Evolutionary conservation across 2,113 vertebrate species (phyloP).

Genomic region (Etia nguti): DNA sequence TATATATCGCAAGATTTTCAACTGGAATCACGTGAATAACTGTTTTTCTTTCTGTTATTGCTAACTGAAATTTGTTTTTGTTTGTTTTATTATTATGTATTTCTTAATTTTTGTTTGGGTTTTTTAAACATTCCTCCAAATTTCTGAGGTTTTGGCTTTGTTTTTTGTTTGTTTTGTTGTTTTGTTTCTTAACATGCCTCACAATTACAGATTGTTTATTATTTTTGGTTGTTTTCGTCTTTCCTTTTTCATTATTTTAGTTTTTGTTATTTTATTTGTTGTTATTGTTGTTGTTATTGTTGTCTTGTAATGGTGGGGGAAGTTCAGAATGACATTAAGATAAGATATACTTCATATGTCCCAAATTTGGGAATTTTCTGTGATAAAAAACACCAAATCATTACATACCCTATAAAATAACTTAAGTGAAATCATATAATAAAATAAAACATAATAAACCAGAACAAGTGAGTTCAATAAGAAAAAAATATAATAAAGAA

Average conservation of each 20-base stretch:
- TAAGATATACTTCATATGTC: accelerated
- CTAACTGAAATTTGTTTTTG: background rate
- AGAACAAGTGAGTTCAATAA: background rate
- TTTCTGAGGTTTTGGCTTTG: background rate
- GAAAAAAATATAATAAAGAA: background rate
- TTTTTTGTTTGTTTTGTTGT: background rate
- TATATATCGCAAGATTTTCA: background rate
- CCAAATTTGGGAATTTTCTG: background rate
- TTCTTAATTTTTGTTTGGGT: background rate
- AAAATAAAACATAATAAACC: background rate
- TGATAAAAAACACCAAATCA: background rate
- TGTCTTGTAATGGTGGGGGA: background rate
- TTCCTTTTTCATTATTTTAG: background rate
- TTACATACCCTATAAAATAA: background rate
- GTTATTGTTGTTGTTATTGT: background rate
- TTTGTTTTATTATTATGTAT: background rate
- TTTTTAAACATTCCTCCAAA: background rate
- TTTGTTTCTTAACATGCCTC: background rate
- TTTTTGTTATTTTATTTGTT: background rate
- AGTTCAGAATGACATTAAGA: background rate
- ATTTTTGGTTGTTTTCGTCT: background rate
- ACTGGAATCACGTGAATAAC: background rate
- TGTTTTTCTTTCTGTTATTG: background rate
- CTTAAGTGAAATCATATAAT: background rate
- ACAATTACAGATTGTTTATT: background rate